Conservation (phyloP, 2,113 vertebrate genomes). For the Charina bottae region DNA sequence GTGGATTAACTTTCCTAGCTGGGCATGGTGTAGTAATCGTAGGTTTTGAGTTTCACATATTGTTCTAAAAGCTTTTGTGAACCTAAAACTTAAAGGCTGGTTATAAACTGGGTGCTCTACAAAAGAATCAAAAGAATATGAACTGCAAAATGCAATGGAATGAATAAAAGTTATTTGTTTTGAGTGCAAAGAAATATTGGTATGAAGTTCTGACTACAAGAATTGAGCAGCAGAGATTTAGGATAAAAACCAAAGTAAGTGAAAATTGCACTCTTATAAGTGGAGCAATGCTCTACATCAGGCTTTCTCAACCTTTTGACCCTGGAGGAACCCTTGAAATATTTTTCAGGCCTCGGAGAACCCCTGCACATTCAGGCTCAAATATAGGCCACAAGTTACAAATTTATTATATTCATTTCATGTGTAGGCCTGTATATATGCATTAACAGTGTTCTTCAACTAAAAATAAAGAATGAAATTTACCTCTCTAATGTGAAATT, state of each 20-base stretch:
- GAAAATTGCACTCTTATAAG: background rate
- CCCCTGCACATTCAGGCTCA: no score
- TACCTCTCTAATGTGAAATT: no score
- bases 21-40: constrained; percentile 12
- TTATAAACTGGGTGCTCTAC: background rate
- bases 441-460: no score
- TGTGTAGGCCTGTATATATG: no score
- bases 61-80: background rate
- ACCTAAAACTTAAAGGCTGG: constrained; percentile 30
- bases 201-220: constrained; percentile 26
- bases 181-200: constrained; percentile 35
- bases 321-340: no score
- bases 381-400: no score
- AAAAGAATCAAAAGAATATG: constrained; percentile 45
- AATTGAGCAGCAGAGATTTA: constrained; percentile 49
- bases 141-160: constrained; percentile 31
- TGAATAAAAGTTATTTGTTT: constrained; percentile 32
- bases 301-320: no score
- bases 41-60: constrained; percentile 26
- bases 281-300: background rate
- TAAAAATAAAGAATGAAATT: no score
- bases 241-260: constrained; percentile 34
- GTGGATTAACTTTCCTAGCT: background rate
- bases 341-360: no score
- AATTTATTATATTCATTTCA: no score